Conservation (phyloP, 2,797 vertebrate genomes). For the Arctocebus calabarensis region DNA sequence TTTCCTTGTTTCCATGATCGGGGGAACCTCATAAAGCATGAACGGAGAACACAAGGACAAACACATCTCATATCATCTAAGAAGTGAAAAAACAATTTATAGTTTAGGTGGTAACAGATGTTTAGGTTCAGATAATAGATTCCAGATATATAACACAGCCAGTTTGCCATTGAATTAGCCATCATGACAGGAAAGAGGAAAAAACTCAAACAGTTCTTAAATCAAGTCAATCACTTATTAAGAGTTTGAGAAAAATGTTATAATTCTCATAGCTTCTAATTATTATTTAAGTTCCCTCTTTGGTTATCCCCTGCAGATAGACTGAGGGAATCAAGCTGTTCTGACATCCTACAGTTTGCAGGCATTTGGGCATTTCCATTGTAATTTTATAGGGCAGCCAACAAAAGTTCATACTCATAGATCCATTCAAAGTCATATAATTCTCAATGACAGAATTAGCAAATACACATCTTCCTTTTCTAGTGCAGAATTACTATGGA, state of each 20-base stretch:
- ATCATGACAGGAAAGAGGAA: background rate
- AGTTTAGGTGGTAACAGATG: background rate
- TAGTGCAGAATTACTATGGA: background rate
- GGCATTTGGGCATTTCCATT: background rate
- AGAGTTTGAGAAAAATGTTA: background rate
- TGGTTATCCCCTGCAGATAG: background rate
- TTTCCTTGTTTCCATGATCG: background rate
- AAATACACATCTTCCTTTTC: background rate
- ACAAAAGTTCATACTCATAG: background rate
- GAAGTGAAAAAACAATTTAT: background rate
- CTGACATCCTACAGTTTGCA: background rate
- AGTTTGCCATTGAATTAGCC: conserved; percentile 24
- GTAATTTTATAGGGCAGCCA: background rate
- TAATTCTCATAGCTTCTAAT: background rate
- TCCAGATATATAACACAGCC: background rate
- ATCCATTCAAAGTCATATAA: background rate
- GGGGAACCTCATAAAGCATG: background rate
- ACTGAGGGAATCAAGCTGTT: conserved; percentile 29
- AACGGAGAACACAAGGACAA: background rate
- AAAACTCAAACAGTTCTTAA: conserved; percentile 18
- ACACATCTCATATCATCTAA: background rate
- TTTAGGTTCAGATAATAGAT: conserved; percentile 43
- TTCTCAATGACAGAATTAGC: background rate
- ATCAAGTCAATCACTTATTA: conserved; percentile 27
- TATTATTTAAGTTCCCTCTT: conserved; percentile 21